phyloP scores from a whole-genome alignment of 92 coral and sea anemone species.

The Porites cylindrica region DNA sequence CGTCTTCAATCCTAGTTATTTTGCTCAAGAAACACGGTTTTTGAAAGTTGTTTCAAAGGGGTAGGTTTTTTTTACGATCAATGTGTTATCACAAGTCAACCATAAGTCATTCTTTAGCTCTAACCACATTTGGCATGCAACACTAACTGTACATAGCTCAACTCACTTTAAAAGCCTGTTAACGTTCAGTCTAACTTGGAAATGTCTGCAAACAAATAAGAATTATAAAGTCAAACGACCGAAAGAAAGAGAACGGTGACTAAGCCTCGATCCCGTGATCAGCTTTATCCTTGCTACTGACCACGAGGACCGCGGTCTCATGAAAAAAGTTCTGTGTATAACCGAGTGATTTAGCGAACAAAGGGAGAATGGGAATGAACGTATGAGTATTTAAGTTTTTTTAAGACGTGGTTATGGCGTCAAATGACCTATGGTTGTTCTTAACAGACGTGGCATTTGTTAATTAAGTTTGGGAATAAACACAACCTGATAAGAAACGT shows the following conservation, averaged over 20 bases:
- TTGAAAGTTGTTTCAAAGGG: not conserved
- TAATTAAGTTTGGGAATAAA: not conserved
- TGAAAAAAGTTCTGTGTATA: not conserved
- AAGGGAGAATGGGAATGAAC: conserved; percentile 39
- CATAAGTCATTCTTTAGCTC: conserved; percentile 73
- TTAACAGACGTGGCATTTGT: not conserved
- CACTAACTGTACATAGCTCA: conserved; percentile 47
- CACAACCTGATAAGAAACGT: not conserved
- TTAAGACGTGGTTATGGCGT: conserved; percentile 71
- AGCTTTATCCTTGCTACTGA: conserved; percentile 24
- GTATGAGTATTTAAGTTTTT: conserved; percentile 40
- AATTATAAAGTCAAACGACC: conserved; percentile 51
- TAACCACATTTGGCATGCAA: conserved; percentile 64
- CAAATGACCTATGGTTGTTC: conserved; percentile 80
- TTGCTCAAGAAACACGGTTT: no score
- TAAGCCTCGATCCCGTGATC: conserved; percentile 13
- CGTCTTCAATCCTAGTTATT: no score
- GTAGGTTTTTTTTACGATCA: not conserved
- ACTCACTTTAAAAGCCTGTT: conserved; percentile 79
- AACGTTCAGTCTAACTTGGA: conserved; percentile 92
- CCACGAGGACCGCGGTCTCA: conserved; percentile 14
- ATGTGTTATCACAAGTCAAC: conserved; percentile 23
- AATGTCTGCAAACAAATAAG: conserved; percentile 94
- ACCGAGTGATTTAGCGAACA: conserved; percentile 37
- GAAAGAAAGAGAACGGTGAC: not conserved